Conservation (phyloP, 2,113 vertebrate genomes). For the Platysternon megacephalum region DNA sequence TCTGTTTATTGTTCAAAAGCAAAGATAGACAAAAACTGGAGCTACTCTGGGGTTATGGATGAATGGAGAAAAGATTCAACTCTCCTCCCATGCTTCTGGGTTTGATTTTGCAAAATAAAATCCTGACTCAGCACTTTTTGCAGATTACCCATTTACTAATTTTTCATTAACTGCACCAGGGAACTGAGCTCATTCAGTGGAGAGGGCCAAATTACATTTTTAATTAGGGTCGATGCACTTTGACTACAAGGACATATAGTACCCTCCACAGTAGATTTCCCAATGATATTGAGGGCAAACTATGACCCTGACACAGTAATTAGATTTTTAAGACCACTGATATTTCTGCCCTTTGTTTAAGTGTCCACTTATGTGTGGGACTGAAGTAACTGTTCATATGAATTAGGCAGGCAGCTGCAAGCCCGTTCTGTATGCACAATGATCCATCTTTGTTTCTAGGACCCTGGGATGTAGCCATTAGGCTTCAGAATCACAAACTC, state of each 20-base stretch:
- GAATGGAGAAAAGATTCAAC: background rate
- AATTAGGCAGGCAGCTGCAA: background rate
- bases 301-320: background rate
- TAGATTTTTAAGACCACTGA: background rate
- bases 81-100: too few species aligned
- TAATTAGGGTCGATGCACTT: accelerated
- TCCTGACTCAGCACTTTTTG: background rate
- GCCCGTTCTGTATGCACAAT: background rate
- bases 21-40: background rate
- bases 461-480: background rate
- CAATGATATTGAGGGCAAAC: background rate
- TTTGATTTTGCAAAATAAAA: background rate
- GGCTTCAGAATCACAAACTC: background rate
- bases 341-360: background rate
- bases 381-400: background rate
- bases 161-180: background rate
- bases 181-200: accelerated
- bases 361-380: background rate
- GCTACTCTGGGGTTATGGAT: background rate
- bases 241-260: background rate
- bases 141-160: accelerated
- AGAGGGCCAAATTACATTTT: background rate
- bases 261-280: background rate
- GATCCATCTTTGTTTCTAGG: background rate
- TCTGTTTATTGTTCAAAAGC: background rate